Conservation (phyloP, 2,797 vertebrate genomes). For the Pantherophis vulpinus region DNA sequence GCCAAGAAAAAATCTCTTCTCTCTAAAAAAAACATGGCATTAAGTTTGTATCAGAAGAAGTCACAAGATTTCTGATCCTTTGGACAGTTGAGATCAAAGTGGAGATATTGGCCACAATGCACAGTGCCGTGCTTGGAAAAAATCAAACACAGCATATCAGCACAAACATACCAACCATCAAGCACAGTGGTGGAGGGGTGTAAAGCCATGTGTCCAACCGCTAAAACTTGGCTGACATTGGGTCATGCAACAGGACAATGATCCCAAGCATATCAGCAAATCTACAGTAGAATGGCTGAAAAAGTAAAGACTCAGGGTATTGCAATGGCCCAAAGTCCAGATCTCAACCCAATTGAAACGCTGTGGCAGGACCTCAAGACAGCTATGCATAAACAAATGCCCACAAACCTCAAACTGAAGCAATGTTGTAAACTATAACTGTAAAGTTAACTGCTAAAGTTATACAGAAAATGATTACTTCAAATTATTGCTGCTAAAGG, state of each 20-base stretch:
- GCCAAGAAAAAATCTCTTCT: no score
- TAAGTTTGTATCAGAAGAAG: not conserved
- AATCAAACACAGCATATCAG: not conserved
- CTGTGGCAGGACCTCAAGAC: not conserved
- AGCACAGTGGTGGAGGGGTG: not conserved
- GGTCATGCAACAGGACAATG: not conserved
- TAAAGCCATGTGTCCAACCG: not conserved
- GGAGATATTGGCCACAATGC: not conserved
- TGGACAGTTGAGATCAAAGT: not conserved
- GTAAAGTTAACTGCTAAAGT: not conserved
- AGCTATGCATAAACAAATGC: not conserved
- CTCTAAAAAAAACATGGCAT: not conserved
- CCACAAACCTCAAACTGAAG: not conserved
- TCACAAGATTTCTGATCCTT: not conserved
- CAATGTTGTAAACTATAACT: not conserved
- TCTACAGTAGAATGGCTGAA: not conserved
- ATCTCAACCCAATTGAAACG: not conserved
- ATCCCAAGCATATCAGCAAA: not conserved
- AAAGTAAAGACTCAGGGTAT: not conserved
- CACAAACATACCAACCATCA: not conserved
- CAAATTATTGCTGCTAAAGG: not conserved
- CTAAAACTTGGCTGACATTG: not conserved
- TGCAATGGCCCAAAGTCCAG: not conserved
- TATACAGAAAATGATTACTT: not conserved
- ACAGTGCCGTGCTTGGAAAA: not conserved